Evolutionary conservation across 2,113 vertebrate genomes (phyloP).

Genomic region (Gymnobelideus leadbeateri): DNA sequence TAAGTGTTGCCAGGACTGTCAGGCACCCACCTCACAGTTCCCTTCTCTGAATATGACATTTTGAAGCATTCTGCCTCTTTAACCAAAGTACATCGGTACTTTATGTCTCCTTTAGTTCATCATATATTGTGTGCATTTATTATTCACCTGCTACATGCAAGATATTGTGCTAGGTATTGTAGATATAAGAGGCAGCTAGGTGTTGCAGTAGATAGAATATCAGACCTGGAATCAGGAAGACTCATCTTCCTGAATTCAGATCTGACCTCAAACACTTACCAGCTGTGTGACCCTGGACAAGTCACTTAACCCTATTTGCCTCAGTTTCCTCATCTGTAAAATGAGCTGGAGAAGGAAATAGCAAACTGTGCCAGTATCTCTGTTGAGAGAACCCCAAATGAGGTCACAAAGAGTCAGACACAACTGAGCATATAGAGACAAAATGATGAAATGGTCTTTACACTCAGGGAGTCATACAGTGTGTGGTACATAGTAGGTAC

Average conservation of each 20-base stretch:
- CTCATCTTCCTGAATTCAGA: background rate
- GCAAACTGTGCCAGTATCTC: background rate
- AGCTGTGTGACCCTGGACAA: background rate
- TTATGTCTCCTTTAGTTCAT: background rate
- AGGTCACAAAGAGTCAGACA: background rate
- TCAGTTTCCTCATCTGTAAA: background rate
- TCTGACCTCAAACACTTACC: background rate
- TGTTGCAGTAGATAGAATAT: background rate
- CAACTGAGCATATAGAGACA: background rate
- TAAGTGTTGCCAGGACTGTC: conserved; percentile 20
- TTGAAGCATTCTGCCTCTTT: background rate
- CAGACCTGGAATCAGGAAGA: too few species aligned
- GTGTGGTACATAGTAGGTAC: background rate
- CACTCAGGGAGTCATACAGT: background rate
- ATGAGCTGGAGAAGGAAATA: background rate
- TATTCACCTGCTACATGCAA: background rate
- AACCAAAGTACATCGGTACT: background rate
- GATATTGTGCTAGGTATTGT: background rate
- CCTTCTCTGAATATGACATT: background rate
- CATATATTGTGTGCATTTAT: background rate
- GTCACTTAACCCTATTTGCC: background rate
- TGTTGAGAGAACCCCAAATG: background rate
- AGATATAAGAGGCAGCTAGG: background rate
- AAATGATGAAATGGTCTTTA: background rate
- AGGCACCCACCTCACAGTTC: background rate